Conservation (phyloP, 2,888 invertebrate genomes). For the Pyrochroa serraticornis region DNA sequence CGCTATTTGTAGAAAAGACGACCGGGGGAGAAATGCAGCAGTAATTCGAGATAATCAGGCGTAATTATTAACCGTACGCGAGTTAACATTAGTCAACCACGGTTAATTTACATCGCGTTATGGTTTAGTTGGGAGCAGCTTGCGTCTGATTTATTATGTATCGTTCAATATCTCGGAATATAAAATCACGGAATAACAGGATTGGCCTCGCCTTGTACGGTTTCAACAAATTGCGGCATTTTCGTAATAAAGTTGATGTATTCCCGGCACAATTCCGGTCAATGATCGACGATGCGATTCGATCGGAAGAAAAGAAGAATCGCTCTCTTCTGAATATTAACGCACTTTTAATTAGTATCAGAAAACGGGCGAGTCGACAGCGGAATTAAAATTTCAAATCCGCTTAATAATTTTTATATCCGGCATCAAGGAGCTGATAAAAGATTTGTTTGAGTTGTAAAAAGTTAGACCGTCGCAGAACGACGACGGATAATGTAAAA, state of each 20-base stretch:
- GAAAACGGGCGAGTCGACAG: constrained; percentile 45
- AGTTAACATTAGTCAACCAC: constrained; percentile 3
- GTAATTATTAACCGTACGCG: too few relatives aligned
- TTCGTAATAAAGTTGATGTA: constrained; percentile 1
- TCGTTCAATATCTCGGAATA: background rate
- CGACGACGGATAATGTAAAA: constrained; percentile 56
- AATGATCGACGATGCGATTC: background rate
- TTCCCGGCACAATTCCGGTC: background rate
- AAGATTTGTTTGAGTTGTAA: constrained; percentile 57
- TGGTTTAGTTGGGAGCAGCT: constrained; percentile 3
- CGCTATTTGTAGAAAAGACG: too few relatives aligned
- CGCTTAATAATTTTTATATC: constrained; percentile 53
- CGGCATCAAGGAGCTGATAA: constrained; percentile 52
- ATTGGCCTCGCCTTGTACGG: background rate
- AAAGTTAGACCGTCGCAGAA: constrained; percentile 51
- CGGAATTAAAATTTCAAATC: constrained; percentile 54
- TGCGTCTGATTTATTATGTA: background rate
- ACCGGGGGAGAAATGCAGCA: too few relatives aligned
- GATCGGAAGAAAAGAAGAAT: constrained; percentile 5
- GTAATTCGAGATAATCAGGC: too few relatives aligned
- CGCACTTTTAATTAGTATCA: constrained; percentile 47
- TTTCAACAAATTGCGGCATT: constrained; percentile 1
- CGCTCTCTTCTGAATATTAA: constrained; percentile 30
- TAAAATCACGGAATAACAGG: constrained; percentile 6
- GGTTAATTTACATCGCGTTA: constrained; percentile 14